Base-by-base conservation (phyloP, 1,140 invertebrate genomes). In the Neodiprion pinetum region DNA sequence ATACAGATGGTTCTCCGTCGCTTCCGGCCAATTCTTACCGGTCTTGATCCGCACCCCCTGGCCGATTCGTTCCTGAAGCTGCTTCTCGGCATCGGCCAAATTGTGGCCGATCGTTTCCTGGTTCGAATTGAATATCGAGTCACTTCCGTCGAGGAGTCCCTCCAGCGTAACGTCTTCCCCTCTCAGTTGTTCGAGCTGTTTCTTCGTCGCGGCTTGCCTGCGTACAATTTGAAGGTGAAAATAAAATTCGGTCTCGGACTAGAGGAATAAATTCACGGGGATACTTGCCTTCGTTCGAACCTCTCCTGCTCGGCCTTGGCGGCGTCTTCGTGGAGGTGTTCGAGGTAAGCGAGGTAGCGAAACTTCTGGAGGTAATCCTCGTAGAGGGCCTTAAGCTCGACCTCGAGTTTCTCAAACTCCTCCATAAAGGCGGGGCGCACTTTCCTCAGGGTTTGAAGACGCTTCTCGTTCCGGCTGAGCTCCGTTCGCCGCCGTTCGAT, bases 361-460 rank as follows among this genome's bases (percentile, higher is more conserved):
- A 96, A 94, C 72, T 96, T 93, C 70, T 94, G 89, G 49, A 99
- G 92, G 88, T 99, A 99, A 75, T 94, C 92, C 69, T 96, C 92
- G 88, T 98, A 99, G 12, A 98, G 88, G 79, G 91, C 88, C 81
- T 95, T 93, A 9, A 99, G 87, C 84, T 98, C 96, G 67, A 91
- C 89, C 88, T 99, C 98, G 11, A 97, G 90, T 67, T 94, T 93
- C 77, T 98, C 96, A 87, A 98, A 97, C 86, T 99, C 98, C 82
- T 98, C 96, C 92, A 99, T 95, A 86, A 98, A 99, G 0, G 97
- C 97, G 7, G 98, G 98, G 67, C 98, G 96, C 78, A 99, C 97
- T 93, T 97, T 97, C 86, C 97, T 96, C 79, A 99, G 90, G 0
- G 98, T 96, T 82, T 96, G 93, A 61, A 99, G 88, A 72, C 98